Conservation (phyloP, 2,888 invertebrate species). For the Apodemia duryi region DNA sequence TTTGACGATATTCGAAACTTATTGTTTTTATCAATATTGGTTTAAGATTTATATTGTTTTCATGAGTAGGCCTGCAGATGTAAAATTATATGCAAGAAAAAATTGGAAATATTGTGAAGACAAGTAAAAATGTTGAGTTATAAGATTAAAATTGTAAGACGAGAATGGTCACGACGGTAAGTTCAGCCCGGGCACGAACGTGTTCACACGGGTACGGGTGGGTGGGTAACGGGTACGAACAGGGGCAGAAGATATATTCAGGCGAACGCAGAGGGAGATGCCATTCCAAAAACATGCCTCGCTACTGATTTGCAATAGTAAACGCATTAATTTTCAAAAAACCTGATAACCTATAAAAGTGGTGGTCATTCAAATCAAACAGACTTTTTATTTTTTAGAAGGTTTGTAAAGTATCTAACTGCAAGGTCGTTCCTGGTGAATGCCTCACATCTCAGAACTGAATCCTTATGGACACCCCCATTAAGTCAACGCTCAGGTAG, state of each 20-base stretch:
- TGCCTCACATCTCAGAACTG: not conserved
- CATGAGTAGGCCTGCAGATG: too few species aligned
- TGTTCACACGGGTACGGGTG: not conserved
- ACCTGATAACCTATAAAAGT: constrained; percentile 12
- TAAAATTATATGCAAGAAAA: too few species aligned
- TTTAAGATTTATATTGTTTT: too few species aligned
- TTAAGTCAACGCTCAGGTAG: not conserved
- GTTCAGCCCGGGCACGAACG: not conserved
- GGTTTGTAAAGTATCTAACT: too few species aligned
- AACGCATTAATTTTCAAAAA: not conserved
- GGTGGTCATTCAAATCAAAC: not conserved
- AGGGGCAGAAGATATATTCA: not conserved
- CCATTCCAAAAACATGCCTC: not conserved
- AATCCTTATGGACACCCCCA: not conserved
- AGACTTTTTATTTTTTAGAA: too few species aligned
- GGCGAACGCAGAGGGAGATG: constrained; percentile 1
- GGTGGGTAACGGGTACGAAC: too few species aligned
- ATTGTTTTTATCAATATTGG: too few species aligned
- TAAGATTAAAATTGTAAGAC: too few species aligned
- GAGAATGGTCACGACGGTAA: constrained; percentile 4
- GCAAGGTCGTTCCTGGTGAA: too few species aligned
- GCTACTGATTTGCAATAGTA: not conserved
- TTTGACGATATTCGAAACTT: too few species aligned
- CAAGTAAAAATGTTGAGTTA: too few species aligned
- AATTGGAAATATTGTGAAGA: too few species aligned